phyloP scores from a whole-genome alignment of 2,888 invertebrate genomes.

The Chromoteleia sp. region DNA sequence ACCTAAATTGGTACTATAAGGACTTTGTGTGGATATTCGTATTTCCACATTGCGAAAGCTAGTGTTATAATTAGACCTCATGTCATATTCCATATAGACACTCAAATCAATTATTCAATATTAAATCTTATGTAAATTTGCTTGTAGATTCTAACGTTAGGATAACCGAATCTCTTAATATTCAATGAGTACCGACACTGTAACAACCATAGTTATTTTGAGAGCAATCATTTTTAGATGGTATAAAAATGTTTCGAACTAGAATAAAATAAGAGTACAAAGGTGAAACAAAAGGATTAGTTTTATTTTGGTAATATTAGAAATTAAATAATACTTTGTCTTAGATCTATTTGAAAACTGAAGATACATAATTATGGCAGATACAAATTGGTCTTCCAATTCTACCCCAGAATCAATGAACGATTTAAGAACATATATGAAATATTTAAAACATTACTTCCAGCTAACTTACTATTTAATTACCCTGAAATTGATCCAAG shows the following conservation, averaged over 20 bases:
- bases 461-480: too few species aligned
- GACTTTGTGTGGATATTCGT: slow-evolving; percentile 12
- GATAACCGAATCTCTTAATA: slow-evolving; percentile 8
- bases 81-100: slow-evolving; percentile 30
- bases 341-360: too few species aligned
- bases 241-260: neutral
- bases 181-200: neutral
- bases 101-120: slow-evolving; percentile 29
- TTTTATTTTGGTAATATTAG: too few species aligned
- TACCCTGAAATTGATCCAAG: too few species aligned
- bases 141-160: slow-evolving; percentile 10
- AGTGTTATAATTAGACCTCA: slow-evolving; percentile 30
- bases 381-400: too few species aligned
- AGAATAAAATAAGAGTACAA: neutral
- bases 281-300: neutral
- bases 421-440: too few species aligned
- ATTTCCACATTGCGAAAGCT: slow-evolving; percentile 6
- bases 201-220: neutral
- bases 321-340: too few species aligned
- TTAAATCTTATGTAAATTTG: slow-evolving; percentile 26
- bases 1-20: slow-evolving; percentile 18
- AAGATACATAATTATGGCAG: too few species aligned
- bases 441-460: too few species aligned
- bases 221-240: neutral
- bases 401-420: too few species aligned